Evolutionary conservation across 2,888 invertebrate genomes (phyloP).

Genomic region (Platerodrilus igneus): DNA sequence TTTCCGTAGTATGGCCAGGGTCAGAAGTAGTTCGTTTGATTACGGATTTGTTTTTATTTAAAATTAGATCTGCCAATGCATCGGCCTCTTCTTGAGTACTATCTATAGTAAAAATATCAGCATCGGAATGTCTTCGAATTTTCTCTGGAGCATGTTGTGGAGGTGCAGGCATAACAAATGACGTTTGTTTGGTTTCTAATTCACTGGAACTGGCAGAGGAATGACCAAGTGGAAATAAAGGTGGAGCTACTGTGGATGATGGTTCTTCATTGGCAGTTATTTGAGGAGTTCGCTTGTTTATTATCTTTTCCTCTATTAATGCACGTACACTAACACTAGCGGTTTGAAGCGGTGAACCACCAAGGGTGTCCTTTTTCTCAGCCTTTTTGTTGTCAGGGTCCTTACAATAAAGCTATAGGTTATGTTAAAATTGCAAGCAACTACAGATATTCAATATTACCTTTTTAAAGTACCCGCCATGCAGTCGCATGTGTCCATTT

Average conservation of each 20-base stretch:
- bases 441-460: too few relatives aligned
- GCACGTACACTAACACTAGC: constrained; percentile 87
- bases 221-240: constrained; percentile 47
- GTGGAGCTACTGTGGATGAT: constrained; percentile 45
- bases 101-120: constrained; percentile 52
- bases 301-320: constrained; percentile 89
- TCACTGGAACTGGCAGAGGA: constrained; percentile 44
- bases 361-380: constrained; percentile 79
- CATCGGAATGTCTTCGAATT: constrained; percentile 56
- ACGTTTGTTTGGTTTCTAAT: constrained; percentile 46
- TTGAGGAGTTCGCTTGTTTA: constrained; percentile 63
- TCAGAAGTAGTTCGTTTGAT: constrained; percentile 73
- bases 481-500: constrained; percentile 96
- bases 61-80: constrained; percentile 68
- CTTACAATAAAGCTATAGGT: too few relatives aligned
- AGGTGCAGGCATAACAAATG: constrained; percentile 57
- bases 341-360: constrained; percentile 84
- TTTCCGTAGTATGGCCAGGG: constrained; percentile 59
- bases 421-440: too few relatives aligned
- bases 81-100: constrained; percentile 65
- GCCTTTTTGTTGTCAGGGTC: constrained; percentile 81
- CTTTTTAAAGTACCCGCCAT: constrained; percentile 96
- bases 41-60: constrained; percentile 66
- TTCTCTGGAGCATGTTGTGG: constrained; percentile 48
- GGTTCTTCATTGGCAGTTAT: constrained; percentile 25